Conservation (phyloP, 2,888 invertebrate species). For the Eupeodes latifasciatus region DNA sequence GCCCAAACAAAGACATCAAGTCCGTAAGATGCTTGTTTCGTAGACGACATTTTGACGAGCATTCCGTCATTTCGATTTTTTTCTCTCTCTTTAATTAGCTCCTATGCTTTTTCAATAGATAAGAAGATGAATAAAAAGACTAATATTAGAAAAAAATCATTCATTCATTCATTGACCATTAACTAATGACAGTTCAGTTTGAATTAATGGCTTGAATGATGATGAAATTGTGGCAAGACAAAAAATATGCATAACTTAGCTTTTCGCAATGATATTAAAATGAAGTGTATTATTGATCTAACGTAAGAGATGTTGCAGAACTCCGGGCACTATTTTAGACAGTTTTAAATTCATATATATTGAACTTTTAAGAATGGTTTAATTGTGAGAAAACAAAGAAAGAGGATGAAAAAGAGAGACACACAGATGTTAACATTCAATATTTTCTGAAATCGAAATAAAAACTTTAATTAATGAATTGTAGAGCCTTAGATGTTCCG, state of each 20-base stretch:
- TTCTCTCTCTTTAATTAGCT: slow-evolving; percentile 9
- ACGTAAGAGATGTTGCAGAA: no score
- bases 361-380: no score
- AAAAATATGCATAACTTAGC: slow-evolving; percentile 5
- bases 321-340: no score
- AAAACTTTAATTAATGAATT: no score
- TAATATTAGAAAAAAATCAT: background rate
- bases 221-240: background rate
- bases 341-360: no score
- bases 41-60: slow-evolving; percentile 27
- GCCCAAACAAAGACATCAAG: slow-evolving; percentile 40
- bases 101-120: slow-evolving; percentile 3
- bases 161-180: slow-evolving; percentile 22
- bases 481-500: no score
- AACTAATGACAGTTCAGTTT: slow-evolving; percentile 29
- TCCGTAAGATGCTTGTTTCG: slow-evolving; percentile 13
- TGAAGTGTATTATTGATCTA: background rate
- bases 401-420: no score
- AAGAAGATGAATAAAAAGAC: background rate
- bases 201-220: slow-evolving; percentile 39
- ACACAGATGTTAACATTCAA: no score
- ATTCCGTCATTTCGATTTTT: slow-evolving; percentile 17
- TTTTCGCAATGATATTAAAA: background rate
- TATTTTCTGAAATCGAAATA: no score
- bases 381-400: no score